These are phyloP conservation scores for Cuniculus paca DNA, from an alignment of 2,797 vertebrate species.

Conservation along the genomic window DNA sequence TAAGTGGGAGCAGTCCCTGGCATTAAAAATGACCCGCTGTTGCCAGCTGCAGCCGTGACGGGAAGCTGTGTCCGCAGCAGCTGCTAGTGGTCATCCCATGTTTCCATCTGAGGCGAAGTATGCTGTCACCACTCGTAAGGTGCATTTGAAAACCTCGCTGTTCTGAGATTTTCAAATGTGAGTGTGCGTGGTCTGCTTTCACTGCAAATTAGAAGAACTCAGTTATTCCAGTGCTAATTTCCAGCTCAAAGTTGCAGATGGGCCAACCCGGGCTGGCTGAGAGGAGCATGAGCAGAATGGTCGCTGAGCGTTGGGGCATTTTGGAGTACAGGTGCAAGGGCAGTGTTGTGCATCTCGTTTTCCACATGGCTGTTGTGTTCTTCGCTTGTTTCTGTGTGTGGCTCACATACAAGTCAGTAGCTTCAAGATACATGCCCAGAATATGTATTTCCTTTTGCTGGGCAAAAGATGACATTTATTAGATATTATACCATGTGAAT, in stretches of 20 bases:
- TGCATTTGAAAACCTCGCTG: neutral
- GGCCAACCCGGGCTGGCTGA: neutral
- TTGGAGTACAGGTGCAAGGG: neutral
- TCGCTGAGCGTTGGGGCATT: neutral
- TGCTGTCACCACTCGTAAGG: neutral
- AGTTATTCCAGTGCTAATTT: neutral
- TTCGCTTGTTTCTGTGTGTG: neutral
- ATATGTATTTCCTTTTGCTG: neutral
- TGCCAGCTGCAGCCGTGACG: neutral
- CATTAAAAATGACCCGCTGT: neutral
- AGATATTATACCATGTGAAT: neutral
- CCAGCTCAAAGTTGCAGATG: neutral
- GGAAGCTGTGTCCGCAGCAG: neutral
- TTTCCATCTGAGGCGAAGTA: slow-evolving; percentile 17
- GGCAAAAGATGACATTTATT: neutral
- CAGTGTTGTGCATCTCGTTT: neutral
- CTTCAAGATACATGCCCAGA: neutral
- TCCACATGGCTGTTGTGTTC: neutral
- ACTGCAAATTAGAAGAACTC: slow-evolving; percentile 40
- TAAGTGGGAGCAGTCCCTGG: neutral
- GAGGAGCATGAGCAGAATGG: neutral
- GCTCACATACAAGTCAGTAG: slow-evolving; percentile 17
- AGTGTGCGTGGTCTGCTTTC: neutral
- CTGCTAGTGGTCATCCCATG: slow-evolving; percentile 23
- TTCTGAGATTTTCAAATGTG: neutral